Percentiles rank a stretch among this genome's conserved stretches.
phyloP scores from a whole-genome alignment of 2,888 invertebrate genomes.

The Cantharis flavilabris region DNA sequence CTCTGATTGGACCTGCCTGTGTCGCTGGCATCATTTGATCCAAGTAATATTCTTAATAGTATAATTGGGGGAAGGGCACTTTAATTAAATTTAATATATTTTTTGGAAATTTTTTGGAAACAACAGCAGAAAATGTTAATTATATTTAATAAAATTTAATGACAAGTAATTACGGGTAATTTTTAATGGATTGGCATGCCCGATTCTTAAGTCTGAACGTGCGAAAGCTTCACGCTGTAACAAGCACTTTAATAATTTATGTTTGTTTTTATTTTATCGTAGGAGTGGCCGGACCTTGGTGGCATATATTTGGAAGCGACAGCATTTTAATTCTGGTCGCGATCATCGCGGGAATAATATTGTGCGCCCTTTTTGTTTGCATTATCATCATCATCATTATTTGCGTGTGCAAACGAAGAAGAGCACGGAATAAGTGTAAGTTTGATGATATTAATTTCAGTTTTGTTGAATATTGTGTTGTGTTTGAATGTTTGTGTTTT shows the following conservation, averaged over 20 bases:
- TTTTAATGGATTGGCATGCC: neutral
- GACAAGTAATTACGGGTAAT: neutral
- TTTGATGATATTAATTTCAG: slow-evolving; percentile 37
- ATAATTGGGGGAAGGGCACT: too few species aligned
- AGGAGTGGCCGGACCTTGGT: slow-evolving; percentile 76
- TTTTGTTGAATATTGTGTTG: slow-evolving; percentile 13
- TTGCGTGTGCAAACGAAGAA: slow-evolving; percentile 81
- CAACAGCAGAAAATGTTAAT: too few species aligned
- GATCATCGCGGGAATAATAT: slow-evolving; percentile 68
- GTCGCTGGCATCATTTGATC: too few species aligned
- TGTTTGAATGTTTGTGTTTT: slow-evolving; percentile 19
- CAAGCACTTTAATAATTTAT: neutral
- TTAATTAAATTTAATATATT: too few species aligned
- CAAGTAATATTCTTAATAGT: too few species aligned
- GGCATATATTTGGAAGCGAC: slow-evolving; percentile 77
- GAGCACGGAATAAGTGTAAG: slow-evolving; percentile 84
- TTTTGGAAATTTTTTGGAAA: too few species aligned
- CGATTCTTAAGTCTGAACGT: neutral
- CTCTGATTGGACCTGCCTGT: too few species aligned
- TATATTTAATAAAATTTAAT: too few species aligned
- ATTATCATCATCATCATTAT: slow-evolving; percentile 85
- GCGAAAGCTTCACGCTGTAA: neutral
- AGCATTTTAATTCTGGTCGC: slow-evolving; percentile 76
- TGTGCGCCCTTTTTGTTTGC: slow-evolving; percentile 77
- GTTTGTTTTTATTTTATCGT: slow-evolving; percentile 2